phyloP scores from a whole-genome alignment of 2,113 vertebrate genomes.

The Corvus hawaiiensis region DNA sequence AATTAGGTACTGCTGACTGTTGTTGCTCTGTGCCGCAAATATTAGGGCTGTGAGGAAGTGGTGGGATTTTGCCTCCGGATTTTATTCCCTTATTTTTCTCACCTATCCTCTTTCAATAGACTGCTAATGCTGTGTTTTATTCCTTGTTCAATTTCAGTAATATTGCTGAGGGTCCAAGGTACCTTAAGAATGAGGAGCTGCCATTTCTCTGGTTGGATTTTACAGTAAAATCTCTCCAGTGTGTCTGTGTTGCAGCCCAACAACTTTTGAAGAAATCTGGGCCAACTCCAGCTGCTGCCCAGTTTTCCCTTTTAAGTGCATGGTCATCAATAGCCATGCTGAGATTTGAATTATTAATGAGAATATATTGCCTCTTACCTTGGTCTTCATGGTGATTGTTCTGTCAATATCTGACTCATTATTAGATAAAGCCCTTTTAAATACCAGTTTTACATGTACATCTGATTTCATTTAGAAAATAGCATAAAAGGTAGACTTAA shows the following conservation, averaged over 20 bases:
- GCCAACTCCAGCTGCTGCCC: background rate
- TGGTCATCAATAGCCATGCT: background rate
- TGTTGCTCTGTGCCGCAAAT: background rate
- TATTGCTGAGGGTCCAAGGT: background rate
- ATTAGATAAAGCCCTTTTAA: conserved; percentile 36
- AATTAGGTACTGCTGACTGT: background rate
- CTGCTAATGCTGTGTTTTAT: background rate
- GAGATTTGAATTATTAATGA: conserved; percentile 45
- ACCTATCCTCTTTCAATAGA: background rate
- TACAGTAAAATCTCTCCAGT: background rate
- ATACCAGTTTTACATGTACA: conserved; percentile 9
- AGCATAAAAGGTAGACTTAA: background rate
- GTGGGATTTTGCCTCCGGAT: background rate
- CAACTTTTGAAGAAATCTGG: conserved; percentile 4
- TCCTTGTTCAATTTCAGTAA: background rate
- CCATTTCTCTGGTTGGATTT: background rate
- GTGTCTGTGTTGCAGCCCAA: background rate
- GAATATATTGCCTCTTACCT: conserved; percentile 20
- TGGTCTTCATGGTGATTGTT: conserved; percentile 14
- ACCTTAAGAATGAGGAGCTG: background rate
- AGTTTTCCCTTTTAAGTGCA: background rate
- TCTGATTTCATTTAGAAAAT: conserved; percentile 44
- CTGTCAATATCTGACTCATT: conserved; percentile 15
- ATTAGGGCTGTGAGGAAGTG: background rate
- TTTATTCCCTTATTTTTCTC: background rate